Evolutionary conservation across 2,888 invertebrate genomes (phyloP), one percentile per base, ranked within the genome.

Genomic region (Parelbella ahira): DNA sequence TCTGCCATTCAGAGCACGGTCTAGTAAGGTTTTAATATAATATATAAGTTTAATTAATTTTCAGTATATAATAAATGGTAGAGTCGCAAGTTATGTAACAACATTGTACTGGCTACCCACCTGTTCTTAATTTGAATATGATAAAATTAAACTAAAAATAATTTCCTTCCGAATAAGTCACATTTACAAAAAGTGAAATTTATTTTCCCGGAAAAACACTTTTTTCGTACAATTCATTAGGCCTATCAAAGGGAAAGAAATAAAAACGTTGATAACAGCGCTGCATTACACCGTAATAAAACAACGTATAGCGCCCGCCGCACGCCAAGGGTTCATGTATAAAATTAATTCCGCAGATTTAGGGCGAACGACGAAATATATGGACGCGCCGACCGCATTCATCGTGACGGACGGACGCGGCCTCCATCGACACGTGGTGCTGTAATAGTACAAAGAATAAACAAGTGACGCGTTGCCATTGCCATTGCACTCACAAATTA

Each of bases 271-370:
- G 33, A 34, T 41, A 41, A 27, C 20, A 27, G 8, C 7, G 13
- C 18, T 4, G 12, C 13, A 41, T 12, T 20, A 19, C 21, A 21
- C 23, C 30, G 13, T 27, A 9, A 41, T 41, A 41, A 41, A 41
- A 15, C 23, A 29, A 1, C 33, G 39, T 11, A 19, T 19, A 10
- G 11, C 29, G 5, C 33, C 32, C 41, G 33, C 41, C 15, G 6
- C 41, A 42, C 41, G 41, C 41, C 15, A 42, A 7, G 33, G 41
- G 32, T 41, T 41, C 33, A 41, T 33, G 63, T 48, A 47, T 52
- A 49, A 58, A 66, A 65, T 64, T 64, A 67, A 68, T 64, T 63
- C 54, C 45, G 30, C 50, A 65, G 64, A 68, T 66, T 69, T 54
- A 45, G 49, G 51, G 45, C 33, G 50, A 51, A 54, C 60, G 63